Base-by-base conservation (phyloP, 1,140 invertebrate species). In the Drosophila micromelanica region DNA sequence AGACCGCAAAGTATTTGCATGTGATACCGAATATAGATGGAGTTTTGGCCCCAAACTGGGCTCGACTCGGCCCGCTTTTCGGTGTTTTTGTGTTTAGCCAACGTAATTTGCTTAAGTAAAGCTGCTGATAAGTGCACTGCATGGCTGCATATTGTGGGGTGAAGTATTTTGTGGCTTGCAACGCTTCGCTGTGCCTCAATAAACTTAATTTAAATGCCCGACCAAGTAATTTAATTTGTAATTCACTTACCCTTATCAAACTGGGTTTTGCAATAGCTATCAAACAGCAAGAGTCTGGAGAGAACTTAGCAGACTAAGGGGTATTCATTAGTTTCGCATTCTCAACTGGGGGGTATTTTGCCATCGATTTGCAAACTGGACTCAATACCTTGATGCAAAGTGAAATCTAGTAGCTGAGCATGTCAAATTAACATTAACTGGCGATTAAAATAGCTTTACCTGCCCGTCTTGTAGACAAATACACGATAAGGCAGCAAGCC, bases 71-170 rank as follows among this genome's bases (percentile, higher is more conserved):
- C 7, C 37, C 35, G 32, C 15, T 17, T 54, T 60, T 40, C n/a
- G 38, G 23, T 64, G 13, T 54, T 61, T 13, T 15, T 43, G 23
- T 35, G 51, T 54, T 56, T 43, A 15, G 13, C 13, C 23, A 55
- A 42, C 57, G 63, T 74, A 87, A 81, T 87, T 86, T 86, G 59
- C 78, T 69, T 81, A 65, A 86, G 81, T 85, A 81, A 80, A 74
- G 51, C 54, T 71, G 63, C 51, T 62, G 80, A 72, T 78, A 57
- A 80, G 55, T 76, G 80, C 68, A 76, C 32, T 35, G 51, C 8
- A 15, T 68, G 71, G 27, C 5, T 40, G 62, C 60, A 49, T 27
- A n/a, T 30, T 30, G 46, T 43, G 32, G 74, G 38, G 38, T 13
- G 38, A 67, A 40, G 72, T 57, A 32, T 63, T 42, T 40, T 56